Conservation (phyloP, 2,888 invertebrate genomes). For the Crocallis elinguaria region DNA sequence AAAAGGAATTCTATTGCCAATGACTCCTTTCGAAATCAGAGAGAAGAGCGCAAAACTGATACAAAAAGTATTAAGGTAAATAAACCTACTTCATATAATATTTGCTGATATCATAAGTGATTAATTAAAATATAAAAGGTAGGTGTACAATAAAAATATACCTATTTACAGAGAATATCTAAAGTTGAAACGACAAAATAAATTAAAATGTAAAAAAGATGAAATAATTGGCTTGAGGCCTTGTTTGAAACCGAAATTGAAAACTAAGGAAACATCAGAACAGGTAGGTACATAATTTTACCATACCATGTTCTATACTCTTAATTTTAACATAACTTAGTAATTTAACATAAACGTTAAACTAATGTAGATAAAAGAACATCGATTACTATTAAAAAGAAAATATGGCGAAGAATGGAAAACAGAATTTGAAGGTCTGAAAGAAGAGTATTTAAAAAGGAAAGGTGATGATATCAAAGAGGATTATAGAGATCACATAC, state of each 20-base stretch:
- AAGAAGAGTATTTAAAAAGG: constrained; percentile 45
- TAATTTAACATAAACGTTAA: not conserved
- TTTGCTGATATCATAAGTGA: not conserved
- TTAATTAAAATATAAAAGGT: not conserved
- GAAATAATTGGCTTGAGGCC: constrained; percentile 52
- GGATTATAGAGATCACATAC: constrained; percentile 58
- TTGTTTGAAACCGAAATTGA: constrained; percentile 37
- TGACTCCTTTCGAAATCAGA: constrained; percentile 50
- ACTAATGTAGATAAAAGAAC: constrained; percentile 8
- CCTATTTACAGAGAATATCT: constrained; percentile 59
- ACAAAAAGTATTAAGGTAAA: constrained; percentile 59
- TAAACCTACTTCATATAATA: not conserved
- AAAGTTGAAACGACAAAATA: constrained; percentile 55
- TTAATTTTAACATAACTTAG: not conserved
- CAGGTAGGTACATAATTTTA: constrained; percentile 43
- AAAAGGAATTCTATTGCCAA: constrained; percentile 48
- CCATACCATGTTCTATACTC: not conserved
- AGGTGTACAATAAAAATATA: not conserved
- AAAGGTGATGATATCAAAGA: constrained; percentile 51
- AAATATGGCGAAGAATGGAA: constrained; percentile 50
- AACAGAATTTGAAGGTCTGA: constrained; percentile 41
- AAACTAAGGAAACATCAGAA: constrained; percentile 36
- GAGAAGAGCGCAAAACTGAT: constrained; percentile 58
- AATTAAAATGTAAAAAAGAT: constrained; percentile 51
- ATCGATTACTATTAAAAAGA: constrained; percentile 23